Evolutionary conservation across 2,888 invertebrate genomes (phyloP).

Genomic region (Steinernema scapterisci): DNA sequence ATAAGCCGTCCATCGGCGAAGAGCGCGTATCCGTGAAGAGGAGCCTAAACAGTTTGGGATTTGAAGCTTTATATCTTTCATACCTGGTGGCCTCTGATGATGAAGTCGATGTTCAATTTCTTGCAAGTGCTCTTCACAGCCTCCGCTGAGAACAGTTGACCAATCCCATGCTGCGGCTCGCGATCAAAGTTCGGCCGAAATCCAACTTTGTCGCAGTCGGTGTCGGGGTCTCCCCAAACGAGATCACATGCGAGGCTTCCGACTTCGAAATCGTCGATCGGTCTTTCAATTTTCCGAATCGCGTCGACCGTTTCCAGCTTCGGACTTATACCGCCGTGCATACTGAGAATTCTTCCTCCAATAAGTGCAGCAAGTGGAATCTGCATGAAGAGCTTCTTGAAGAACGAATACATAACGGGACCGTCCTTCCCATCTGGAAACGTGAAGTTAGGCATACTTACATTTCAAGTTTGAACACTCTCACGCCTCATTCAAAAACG

Average conservation of each 20-base stretch:
- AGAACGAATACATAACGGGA: slow-evolving; percentile 40
- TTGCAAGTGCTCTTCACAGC: slow-evolving; percentile 42
- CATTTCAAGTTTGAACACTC: too few relatives aligned
- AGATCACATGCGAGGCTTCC: slow-evolving; percentile 50
- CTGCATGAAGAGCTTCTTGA: slow-evolving; percentile 46
- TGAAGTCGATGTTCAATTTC: slow-evolving; percentile 42
- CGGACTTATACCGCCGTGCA: slow-evolving; percentile 53
- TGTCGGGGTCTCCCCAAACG: slow-evolving; percentile 46
- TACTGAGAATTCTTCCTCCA: slow-evolving; percentile 46
- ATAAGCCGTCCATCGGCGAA: slow-evolving; percentile 45
- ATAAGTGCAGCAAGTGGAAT: slow-evolving; percentile 48
- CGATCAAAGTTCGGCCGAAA: slow-evolving; percentile 42
- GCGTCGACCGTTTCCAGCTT: slow-evolving; percentile 42
- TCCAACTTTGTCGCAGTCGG: slow-evolving; percentile 26
- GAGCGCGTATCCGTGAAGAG: slow-evolving; percentile 47
- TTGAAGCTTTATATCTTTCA: not conserved
- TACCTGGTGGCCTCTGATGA: slow-evolving; percentile 50
- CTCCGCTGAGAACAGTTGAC: slow-evolving; percentile 44
- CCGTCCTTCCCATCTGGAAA: slow-evolving; percentile 14
- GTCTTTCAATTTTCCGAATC: slow-evolving; percentile 45
- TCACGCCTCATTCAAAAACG: too few relatives aligned
- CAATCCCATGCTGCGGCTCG: slow-evolving; percentile 47
- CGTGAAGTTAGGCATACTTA: too few relatives aligned
- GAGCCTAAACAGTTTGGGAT: slow-evolving; percentile 38
- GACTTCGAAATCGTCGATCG: slow-evolving; percentile 48